These are phyloP conservation scores for Momotus momota DNA, from an alignment of 2,797 vertebrate species.

Conservation along the genomic window DNA sequence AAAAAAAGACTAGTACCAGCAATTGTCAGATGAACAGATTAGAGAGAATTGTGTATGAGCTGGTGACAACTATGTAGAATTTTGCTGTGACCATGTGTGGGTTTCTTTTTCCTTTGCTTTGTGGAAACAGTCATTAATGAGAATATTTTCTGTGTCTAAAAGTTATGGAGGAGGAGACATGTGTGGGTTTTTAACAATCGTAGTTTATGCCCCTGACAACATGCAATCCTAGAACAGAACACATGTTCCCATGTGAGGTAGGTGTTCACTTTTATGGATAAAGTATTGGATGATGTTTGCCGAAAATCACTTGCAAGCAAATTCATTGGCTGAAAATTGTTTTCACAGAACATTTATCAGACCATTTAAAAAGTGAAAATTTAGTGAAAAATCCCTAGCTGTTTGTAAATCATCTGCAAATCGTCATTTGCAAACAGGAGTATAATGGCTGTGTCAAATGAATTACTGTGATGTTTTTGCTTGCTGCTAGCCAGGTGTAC, in stretches of 20 bases:
- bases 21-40: not conserved
- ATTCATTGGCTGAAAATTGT: slow-evolving; percentile 60
- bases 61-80: not conserved
- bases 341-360: slow-evolving; percentile 70
- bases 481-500: slow-evolving; percentile 56
- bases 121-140: not conserved
- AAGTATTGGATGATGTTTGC: slow-evolving; percentile 62
- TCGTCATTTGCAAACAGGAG: slow-evolving; percentile 69
- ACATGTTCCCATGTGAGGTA: slow-evolving; percentile 43
- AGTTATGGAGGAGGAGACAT: not conserved
- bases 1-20: not conserved
- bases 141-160: not conserved
- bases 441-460: slow-evolving; percentile 62
- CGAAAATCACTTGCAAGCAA: slow-evolving; percentile 51
- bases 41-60: not conserved
- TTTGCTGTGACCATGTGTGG: not conserved
- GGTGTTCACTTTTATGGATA: slow-evolving; percentile 62
- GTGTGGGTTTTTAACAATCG: not conserved
- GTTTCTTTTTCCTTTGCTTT: slow-evolving; percentile 21
- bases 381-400: slow-evolving; percentile 69
- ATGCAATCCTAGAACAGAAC: slow-evolving; percentile 5
- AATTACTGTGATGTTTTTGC: slow-evolving; percentile 51
- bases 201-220: not conserved
- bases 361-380: slow-evolving; percentile 68
- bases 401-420: slow-evolving; percentile 73